A percentile compares a stretch with the other conserved stretches of the same genome.
Conservation (phyloP, 1,140 invertebrate genomes). For the Saccostrea echinata region DNA sequence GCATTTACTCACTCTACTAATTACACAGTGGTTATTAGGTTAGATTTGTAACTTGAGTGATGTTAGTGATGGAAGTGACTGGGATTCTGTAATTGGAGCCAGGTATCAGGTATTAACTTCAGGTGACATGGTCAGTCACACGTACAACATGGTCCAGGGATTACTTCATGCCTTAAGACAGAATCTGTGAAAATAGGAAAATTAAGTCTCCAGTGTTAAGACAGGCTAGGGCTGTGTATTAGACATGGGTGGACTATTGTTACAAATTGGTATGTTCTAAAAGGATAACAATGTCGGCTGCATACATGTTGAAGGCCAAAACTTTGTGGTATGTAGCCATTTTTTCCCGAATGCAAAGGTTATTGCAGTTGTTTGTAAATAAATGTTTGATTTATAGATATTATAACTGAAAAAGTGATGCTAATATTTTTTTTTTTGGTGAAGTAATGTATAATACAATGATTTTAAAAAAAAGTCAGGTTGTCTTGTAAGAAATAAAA, state of each 20-base stretch:
- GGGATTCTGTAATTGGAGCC: background rate
- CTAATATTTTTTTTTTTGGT: background rate
- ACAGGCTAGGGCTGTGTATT: background rate
- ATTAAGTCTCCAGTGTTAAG: background rate
- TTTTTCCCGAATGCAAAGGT: background rate
- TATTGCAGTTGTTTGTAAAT: constrained; percentile 2
- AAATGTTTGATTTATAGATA: background rate
- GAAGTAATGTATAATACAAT: background rate
- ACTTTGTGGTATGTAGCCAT: background rate
- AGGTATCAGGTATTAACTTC: background rate
- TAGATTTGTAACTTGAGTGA: background rate
- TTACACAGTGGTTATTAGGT: constrained; percentile 2
- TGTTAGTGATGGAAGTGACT: background rate
- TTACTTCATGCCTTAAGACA: background rate
- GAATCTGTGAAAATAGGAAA: background rate
- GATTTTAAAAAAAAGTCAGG: background rate
- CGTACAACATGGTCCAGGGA: background rate
- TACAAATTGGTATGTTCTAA: background rate
- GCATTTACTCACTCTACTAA: constrained; percentile 1
- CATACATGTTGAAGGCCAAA: constrained; percentile 19
- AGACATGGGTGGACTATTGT: constrained; percentile 18
- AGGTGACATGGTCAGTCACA: background rate
- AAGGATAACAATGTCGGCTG: background rate
- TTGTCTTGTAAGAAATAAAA: background rate
- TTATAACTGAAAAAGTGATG: background rate